phyloP scores from a whole-genome alignment of 1,140 invertebrate genomes.

The Drosophila serrata region DNA sequence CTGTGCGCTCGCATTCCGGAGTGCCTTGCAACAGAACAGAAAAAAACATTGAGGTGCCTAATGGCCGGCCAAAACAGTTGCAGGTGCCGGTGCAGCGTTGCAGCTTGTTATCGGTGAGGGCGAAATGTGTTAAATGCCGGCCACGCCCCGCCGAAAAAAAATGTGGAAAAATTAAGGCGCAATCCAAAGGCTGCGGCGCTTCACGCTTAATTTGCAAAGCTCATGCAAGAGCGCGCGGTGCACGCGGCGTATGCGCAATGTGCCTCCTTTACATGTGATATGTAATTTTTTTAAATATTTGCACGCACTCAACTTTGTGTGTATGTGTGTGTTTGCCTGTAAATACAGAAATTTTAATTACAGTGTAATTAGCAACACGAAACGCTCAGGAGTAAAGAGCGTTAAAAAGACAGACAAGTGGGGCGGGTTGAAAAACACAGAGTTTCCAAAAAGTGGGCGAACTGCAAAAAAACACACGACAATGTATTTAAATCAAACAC shows the following conservation, averaged over 20 bases:
- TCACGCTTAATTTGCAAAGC: constrained; percentile 73
- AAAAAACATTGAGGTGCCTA: constrained; percentile 51
- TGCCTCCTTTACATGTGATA: constrained; percentile 32
- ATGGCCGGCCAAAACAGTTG: constrained; percentile 67
- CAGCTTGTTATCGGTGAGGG: constrained; percentile 72
- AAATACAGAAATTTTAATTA: constrained; percentile 81
- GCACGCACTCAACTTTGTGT: constrained; percentile 61
- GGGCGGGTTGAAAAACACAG: neutral
- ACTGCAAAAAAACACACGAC: constrained; percentile 72
- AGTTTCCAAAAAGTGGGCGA: constrained; percentile 40
- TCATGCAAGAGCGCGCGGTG: constrained; percentile 63
- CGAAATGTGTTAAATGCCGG: constrained; percentile 75
- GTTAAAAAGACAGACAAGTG: constrained; percentile 20
- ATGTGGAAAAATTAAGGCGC: neutral
- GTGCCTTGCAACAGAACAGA: constrained; percentile 19
- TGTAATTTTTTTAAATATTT: constrained; percentile 71
- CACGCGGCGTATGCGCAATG: constrained; percentile 73
- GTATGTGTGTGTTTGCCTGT: constrained; percentile 43
- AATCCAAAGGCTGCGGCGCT: constrained; percentile 18
- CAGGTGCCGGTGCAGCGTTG: constrained; percentile 30
- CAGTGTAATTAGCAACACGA: constrained; percentile 81
- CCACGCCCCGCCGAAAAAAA: constrained; percentile 56
- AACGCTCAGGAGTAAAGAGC: constrained; percentile 45
- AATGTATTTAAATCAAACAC: constrained; percentile 82
- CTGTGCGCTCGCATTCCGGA: constrained; percentile 61